Base-by-base conservation (phyloP, 2,113 vertebrate genomes). In the Actinemys pallida region DNA sequence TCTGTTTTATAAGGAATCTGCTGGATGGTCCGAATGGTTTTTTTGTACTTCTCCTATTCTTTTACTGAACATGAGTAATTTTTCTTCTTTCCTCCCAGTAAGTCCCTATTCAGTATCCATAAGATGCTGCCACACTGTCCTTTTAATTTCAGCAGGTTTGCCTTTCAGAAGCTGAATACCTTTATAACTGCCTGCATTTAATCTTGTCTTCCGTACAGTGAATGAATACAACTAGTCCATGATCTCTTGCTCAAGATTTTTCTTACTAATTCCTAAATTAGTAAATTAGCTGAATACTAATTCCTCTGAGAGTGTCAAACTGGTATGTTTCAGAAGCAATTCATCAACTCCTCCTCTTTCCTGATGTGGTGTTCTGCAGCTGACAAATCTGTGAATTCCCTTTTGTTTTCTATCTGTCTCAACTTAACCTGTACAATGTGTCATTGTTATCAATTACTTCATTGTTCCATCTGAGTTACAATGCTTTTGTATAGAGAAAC, bases 261-360 rank as follows among this genome's bases (percentile, higher is more conserved):
- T 59, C 14, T 5, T 50, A 50, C 50, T 50, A 50, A 50, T 50
- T 50, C 50, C 50, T 50, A 50, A 50, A 50, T 50, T 50, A 50
- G 50, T 50, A 50, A 50, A 50, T 50, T 50, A 50, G 47, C 91
- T 83, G 31, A 91, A 54, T 47, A 65, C 83, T 81, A 88, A 79
- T 65, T 96, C 16, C 42, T 91, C 54, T 17, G 81, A 13, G 81
- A 25, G 57, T 10, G 0, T 85, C 84, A 87, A 1, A 0, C 50
- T 83, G 27, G 72, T 75, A 50, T 4, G 2, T 93, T 97, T 97
- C 80, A 91, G 49, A 94, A 86, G 87, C 62, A 22, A 53, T 88
- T 95, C 25, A 27, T 80, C 86, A 93, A 27, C 7, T 83, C 17
- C 29, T 85, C 39, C 42, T n/a, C 86, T 24, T 14, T 81, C 78